These are phyloP conservation scores for Agrotis clavis DNA, from an alignment of 2,888 invertebrate species.

Conservation along the genomic window DNA sequence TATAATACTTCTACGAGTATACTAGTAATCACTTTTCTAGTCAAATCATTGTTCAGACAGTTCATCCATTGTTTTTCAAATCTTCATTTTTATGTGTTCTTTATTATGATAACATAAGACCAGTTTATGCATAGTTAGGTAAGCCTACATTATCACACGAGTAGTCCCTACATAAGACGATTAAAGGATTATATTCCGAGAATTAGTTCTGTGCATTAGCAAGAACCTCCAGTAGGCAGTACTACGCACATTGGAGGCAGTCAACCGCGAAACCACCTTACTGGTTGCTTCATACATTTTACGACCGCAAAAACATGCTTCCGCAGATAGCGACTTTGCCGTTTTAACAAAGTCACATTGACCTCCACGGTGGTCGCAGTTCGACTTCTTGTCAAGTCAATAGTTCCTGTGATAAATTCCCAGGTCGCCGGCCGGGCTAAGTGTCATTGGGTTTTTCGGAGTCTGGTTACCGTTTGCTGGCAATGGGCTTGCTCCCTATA, in stretches of 20 bases:
- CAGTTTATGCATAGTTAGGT: too few relatives aligned
- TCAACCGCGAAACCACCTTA: not conserved
- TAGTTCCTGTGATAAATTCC: too few relatives aligned
- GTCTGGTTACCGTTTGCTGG: too few relatives aligned
- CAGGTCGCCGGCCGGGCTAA: too few relatives aligned
- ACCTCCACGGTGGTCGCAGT: not conserved
- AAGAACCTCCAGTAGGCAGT: not conserved
- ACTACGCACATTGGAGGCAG: not conserved
- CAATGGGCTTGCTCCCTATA: too few relatives aligned
- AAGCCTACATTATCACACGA: not conserved
- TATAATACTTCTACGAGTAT: too few relatives aligned
- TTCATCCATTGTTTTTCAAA: too few relatives aligned
- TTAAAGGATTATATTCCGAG: not conserved
- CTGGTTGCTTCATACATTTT: not conserved
- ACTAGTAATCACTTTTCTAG: too few relatives aligned
- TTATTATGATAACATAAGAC: not conserved
- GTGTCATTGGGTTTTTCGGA: too few relatives aligned
- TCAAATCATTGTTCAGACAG: too few relatives aligned
- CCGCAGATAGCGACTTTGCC: not conserved
- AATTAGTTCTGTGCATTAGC: not conserved
- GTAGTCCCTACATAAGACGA: not conserved
- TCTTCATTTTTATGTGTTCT: not conserved
- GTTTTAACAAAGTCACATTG: not conserved
- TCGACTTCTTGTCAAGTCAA: too few relatives aligned
- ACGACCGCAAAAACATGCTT: not conserved